Percentiles rank a stretch among this genome's conserved stretches.
Conservation (phyloP, 2,113 vertebrate genomes). For the Rhinopomastus cyanomelas region DNA sequence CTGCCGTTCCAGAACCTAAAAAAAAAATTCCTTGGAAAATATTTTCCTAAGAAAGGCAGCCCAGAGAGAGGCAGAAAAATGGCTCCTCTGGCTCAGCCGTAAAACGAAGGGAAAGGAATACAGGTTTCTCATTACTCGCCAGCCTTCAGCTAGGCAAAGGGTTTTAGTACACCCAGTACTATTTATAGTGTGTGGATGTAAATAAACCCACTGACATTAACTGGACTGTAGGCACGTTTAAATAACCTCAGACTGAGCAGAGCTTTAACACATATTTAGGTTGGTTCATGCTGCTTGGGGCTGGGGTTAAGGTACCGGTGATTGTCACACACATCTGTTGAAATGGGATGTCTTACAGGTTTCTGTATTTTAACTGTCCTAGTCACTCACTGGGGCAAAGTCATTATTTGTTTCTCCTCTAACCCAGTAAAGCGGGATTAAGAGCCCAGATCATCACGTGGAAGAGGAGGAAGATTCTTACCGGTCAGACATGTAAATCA, state of each 20-base stretch:
- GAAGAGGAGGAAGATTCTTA: background rate
- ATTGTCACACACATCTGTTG: background rate
- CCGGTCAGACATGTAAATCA: background rate
- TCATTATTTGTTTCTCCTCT: background rate
- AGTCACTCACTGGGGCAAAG: background rate
- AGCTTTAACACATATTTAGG: background rate
- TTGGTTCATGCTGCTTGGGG: background rate
- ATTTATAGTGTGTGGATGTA: background rate
- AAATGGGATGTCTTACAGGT: background rate
- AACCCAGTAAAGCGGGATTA: background rate
- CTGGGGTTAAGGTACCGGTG: background rate
- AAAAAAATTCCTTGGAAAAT: background rate
- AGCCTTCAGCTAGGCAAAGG: background rate
- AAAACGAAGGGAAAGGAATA: background rate
- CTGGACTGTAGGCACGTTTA: rapidly evolving
- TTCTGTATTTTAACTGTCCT: background rate
- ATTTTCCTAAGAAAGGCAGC: background rate
- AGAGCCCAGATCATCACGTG: background rate
- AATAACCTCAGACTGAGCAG: background rate
- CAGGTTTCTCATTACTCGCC: background rate
- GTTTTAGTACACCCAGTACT: background rate
- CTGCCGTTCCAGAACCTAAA: background rate
- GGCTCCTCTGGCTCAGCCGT: background rate
- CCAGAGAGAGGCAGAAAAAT: background rate
- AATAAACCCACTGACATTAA: background rate